Conservation (phyloP, 2,113 vertebrate species). For the Oophaga pumilio region DNA sequence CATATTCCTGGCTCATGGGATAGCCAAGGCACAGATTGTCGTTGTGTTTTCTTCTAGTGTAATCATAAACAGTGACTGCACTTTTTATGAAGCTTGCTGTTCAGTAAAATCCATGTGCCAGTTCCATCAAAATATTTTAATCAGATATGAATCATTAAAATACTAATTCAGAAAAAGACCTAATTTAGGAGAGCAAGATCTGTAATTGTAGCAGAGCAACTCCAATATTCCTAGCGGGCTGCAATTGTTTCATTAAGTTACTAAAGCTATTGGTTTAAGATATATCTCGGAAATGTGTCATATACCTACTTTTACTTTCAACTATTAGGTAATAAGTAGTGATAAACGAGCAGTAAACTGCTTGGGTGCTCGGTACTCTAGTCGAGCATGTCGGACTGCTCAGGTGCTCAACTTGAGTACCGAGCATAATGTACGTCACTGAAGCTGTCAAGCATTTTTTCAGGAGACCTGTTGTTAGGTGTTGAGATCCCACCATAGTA, state of each 20-base stretch:
- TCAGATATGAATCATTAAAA: slow-evolving; percentile 40
- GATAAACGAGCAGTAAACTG: too few species aligned
- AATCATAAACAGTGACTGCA: slow-evolving; percentile 50
- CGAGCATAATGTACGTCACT: too few species aligned
- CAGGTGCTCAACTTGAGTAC: too few species aligned
- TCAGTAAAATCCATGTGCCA: slow-evolving; percentile 35
- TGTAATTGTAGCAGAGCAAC: neutral
- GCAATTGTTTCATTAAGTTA: neutral
- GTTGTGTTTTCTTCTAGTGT: slow-evolving; percentile 39
- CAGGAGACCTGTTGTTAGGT: too few species aligned
- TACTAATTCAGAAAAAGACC: slow-evolving; percentile 7
- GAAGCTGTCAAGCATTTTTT: too few species aligned
- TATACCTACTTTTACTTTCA: neutral
- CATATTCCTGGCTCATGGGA: slow-evolving; percentile 55
- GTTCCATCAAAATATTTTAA: slow-evolving; percentile 46
- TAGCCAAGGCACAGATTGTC: slow-evolving; percentile 60
- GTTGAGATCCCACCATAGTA: too few species aligned
- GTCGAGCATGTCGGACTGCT: too few species aligned
- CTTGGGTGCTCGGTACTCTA: too few species aligned
- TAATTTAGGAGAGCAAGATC: neutral
- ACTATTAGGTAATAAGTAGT: neutral
- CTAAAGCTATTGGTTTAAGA: neutral
- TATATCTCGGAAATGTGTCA: neutral
- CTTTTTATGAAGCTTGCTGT: slow-evolving; percentile 45
- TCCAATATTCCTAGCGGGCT: neutral